Conservation (phyloP, 2,113 vertebrate species). For the Burhinus oedicnemus region DNA sequence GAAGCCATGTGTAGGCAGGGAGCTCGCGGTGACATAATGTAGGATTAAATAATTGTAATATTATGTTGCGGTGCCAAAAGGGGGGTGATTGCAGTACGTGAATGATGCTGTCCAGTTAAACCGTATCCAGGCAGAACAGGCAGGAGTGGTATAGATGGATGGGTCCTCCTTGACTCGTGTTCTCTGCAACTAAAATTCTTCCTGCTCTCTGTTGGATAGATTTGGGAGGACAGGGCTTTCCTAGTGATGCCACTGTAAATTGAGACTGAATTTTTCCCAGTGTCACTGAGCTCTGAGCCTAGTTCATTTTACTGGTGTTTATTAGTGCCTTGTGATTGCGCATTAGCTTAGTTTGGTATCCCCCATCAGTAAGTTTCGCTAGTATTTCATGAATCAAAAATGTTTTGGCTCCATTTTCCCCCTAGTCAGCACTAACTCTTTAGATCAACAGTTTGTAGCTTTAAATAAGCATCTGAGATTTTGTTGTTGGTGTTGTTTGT, state of each 20-base stretch:
- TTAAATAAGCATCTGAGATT: neutral
- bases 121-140: neutral
- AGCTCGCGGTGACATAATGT: neutral
- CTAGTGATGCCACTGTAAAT: neutral
- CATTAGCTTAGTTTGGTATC: neutral
- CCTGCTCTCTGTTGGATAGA: neutral
- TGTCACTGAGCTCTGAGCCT: neutral
- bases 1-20: slow-evolving; percentile 4
- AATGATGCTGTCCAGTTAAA: neutral
- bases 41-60: neutral
- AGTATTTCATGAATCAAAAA: neutral
- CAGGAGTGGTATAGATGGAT: neutral
- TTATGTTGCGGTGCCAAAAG: neutral
- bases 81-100: neutral
- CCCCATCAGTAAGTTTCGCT: neutral
- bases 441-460: neutral
- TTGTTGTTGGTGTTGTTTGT: neutral
- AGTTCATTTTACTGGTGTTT: fast-evolving
- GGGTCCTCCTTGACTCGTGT: neutral
- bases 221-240: neutral
- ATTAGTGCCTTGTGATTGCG: neutral
- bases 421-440: neutral
- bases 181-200: neutral
- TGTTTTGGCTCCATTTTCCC: neutral
- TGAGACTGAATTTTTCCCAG: neutral